These are phyloP conservation scores for Tricholaema leucomelas DNA, from an alignment of 2,113 vertebrate genomes.

Conservation along the genomic window DNA sequence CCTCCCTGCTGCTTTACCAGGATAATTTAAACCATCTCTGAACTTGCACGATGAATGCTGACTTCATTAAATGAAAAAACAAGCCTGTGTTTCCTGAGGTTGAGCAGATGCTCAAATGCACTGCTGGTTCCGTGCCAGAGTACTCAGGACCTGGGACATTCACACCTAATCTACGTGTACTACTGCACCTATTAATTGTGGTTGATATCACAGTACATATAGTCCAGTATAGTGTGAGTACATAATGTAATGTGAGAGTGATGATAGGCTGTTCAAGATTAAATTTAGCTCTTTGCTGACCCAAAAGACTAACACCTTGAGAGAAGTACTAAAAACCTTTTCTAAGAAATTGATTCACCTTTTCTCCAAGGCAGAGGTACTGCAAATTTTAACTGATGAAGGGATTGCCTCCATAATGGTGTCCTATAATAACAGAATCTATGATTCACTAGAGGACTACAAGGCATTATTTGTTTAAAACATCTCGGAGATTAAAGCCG, in stretches of 20 bases:
- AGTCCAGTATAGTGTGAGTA: neutral
- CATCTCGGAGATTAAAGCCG: neutral
- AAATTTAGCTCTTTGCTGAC: neutral
- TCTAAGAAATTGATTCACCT: neutral
- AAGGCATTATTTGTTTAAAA: neutral
- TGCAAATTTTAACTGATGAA: neutral
- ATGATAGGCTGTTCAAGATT: neutral
- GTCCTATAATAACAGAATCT: neutral
- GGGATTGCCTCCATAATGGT: neutral
- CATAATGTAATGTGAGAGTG: neutral
- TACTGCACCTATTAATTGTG: neutral
- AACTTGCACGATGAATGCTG: accelerated
- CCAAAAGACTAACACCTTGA: neutral
- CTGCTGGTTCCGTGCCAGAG: neutral
- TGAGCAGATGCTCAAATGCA: neutral
- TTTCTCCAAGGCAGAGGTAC: neutral
- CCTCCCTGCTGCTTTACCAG: neutral
- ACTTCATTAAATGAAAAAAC: neutral
- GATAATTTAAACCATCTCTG: neutral
- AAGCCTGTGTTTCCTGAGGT: neutral
- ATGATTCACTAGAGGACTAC: neutral
- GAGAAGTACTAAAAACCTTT: neutral
- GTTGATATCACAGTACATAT: neutral
- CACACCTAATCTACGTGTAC: neutral
- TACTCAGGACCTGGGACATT: neutral